Evolutionary conservation across 2,113 vertebrate species (phyloP).

Genomic region (Sphyrna mokarran): DNA sequence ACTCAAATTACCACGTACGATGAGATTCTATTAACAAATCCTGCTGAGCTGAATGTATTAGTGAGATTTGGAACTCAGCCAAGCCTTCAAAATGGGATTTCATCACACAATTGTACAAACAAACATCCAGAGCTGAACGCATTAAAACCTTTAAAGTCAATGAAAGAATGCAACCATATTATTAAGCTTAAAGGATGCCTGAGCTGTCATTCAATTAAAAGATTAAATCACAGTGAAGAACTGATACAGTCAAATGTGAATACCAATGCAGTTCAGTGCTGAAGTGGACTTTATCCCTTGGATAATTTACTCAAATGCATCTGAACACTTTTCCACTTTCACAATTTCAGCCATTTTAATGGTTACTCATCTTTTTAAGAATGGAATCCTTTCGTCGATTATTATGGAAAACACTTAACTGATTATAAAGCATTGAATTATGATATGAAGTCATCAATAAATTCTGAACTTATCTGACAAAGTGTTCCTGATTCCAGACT

Average conservation of each 20-base stretch:
- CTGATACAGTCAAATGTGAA: not conserved
- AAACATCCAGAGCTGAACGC: not conserved
- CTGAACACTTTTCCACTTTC: not conserved
- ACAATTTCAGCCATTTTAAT: not conserved
- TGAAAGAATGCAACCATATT: not conserved
- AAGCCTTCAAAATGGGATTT: not conserved
- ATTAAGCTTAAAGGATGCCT: not conserved
- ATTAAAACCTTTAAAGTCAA: not conserved
- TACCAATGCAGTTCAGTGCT: not conserved
- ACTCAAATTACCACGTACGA: not conserved
- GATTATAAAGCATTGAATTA: not conserved
- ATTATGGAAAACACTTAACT: not conserved
- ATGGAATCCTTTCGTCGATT: not conserved
- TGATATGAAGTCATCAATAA: not conserved
- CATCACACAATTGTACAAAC: not conserved
- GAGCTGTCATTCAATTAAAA: not conserved
- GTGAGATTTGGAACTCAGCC: not conserved
- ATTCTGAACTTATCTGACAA: not conserved
- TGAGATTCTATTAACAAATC: not conserved
- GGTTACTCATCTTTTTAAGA: not conserved
- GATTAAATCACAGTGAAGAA: not conserved
- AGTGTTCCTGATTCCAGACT: not conserved
- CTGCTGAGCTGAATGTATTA: not conserved
- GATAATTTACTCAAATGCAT: not conserved
- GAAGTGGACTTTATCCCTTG: not conserved